Percentiles rank a stretch among this genome's conserved stretches.
phyloP scores from a whole-genome alignment of 1,140 invertebrate genomes.

The Camponotus pennsylvanicus region DNA sequence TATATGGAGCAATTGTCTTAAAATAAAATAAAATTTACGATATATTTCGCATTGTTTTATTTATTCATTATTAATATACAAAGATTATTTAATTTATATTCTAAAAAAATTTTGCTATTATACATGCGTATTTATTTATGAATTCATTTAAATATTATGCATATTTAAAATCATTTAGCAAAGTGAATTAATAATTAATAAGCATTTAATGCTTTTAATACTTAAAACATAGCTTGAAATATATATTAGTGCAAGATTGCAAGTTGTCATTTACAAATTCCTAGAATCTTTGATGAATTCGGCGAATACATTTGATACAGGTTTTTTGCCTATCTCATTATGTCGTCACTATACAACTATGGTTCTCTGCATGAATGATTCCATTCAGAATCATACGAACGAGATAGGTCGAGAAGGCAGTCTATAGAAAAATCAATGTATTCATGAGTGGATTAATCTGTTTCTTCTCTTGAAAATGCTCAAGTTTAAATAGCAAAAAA shows the following conservation, averaged over 20 bases:
- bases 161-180: too few species aligned
- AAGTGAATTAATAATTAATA: not conserved
- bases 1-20: not conserved
- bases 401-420: conserved; percentile 60
- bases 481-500: conserved; percentile 11
- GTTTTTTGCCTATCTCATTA: conserved; percentile 55
- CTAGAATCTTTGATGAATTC: conserved; percentile 56
- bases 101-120: not conserved
- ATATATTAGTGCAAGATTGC: not conserved
- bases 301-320: conserved; percentile 5
- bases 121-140: not conserved
- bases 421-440: conserved; percentile 36
- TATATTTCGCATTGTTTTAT: not conserved
- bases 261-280: conserved; percentile 34
- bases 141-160: not conserved
- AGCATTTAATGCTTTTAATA: not conserved
- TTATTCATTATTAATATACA: not conserved
- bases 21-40: not conserved
- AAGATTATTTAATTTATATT: not conserved
- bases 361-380: conserved; percentile 80
- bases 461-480: conserved; percentile 34
- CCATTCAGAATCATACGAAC: conserved; percentile 75
- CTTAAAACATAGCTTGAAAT: not conserved
- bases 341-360: conserved; percentile 36
- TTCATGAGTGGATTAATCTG: conserved; percentile 47